Conservation (phyloP, 2,797 vertebrate genomes). For the Rhinoraja longicauda region DNA sequence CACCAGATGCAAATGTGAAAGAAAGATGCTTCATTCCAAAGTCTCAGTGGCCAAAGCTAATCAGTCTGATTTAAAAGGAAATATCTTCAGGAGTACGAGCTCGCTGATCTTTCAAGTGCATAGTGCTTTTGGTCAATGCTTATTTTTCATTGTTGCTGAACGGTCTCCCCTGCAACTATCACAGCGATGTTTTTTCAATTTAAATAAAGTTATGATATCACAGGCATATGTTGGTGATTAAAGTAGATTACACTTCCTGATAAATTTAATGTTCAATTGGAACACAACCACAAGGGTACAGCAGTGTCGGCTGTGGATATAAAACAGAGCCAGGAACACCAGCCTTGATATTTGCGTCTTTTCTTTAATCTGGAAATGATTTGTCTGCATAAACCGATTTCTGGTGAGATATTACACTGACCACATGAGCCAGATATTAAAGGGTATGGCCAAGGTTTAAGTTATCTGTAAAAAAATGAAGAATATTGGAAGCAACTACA, state of each 20-base stretch:
- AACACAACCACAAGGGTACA: background rate
- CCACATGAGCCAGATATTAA: background rate
- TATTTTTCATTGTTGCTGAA: conserved; percentile 3
- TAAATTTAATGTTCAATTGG: conserved; percentile 11
- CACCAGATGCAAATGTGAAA: background rate
- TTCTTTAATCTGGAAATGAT: conserved; percentile 31
- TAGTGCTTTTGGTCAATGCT: background rate
- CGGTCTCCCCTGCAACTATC: background rate
- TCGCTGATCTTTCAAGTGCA: background rate
- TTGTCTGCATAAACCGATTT: background rate
- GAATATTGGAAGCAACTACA: background rate
- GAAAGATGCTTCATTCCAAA: background rate
- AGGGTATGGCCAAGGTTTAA: conserved; percentile 5
- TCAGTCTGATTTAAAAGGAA: background rate
- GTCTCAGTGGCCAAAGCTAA: background rate
- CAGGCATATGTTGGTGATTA: conserved; percentile 24
- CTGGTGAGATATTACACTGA: background rate
- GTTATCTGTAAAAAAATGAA: background rate
- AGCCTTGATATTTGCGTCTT: background rate
- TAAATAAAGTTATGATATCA: conserved; percentile 7
- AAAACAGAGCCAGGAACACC: background rate
- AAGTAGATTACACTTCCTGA: background rate
- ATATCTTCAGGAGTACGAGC: background rate
- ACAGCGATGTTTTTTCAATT: background rate
- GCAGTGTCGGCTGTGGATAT: background rate